Evolutionary conservation across 2,797 vertebrate species (phyloP).

Genomic region (Sibirionetta formosa): DNA sequence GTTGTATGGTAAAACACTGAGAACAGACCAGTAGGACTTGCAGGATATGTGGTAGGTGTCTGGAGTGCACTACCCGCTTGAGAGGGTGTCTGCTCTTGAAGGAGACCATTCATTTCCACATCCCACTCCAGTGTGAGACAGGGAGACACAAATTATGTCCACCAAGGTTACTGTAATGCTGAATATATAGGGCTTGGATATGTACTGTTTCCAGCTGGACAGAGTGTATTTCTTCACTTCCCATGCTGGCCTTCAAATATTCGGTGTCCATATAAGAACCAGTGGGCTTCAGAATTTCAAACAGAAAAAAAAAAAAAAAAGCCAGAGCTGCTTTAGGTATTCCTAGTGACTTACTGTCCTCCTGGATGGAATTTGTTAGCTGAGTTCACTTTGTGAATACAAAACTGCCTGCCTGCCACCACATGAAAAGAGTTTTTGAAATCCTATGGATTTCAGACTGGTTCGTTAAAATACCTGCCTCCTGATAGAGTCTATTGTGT

Average conservation of each 20-base stretch:
- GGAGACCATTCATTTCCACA: not conserved
- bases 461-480: not conserved
- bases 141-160: not conserved
- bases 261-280: not conserved
- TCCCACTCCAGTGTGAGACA: not conserved
- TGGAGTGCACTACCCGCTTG: not conserved
- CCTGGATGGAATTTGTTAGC: not conserved
- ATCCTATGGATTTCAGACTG: not conserved
- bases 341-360: not conserved
- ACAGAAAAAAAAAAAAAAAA: not conserved
- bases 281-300: not conserved
- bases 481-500: not conserved
- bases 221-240: not conserved
- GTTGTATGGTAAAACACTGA: not conserved
- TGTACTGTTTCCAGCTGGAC: not conserved
- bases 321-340: not conserved
- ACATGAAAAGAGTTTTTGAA: not conserved
- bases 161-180: not conserved
- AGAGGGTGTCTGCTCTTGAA: not conserved
- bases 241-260: not conserved
- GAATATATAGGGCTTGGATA: not conserved
- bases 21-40: no score
- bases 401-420: not conserved
- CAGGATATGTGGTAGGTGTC: fast-evolving
- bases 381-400: not conserved